Evolutionary conservation across 2,113 vertebrate species (phyloP).

Genomic region (Pyxicephalus adspersus): DNA sequence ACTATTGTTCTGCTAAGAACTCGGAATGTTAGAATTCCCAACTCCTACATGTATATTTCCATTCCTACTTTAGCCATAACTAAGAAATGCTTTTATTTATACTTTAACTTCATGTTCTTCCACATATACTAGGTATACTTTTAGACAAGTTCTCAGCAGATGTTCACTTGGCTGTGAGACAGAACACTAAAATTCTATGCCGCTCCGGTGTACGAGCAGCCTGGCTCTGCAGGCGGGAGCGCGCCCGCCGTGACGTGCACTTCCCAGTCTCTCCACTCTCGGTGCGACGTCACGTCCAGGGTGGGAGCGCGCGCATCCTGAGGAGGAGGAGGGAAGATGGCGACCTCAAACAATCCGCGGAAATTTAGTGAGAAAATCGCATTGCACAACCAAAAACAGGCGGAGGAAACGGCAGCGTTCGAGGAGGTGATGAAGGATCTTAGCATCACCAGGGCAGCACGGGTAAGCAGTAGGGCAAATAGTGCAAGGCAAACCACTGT

Average conservation of each 20-base stretch:
- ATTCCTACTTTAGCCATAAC: too few relatives aligned
- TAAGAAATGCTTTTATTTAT: too few relatives aligned
- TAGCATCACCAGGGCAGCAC: conserved; percentile 90
- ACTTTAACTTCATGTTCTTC: too few relatives aligned
- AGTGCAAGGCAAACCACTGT: not conserved
- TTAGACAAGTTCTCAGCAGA: too few relatives aligned
- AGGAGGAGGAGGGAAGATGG: conserved; percentile 86
- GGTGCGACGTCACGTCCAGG: conserved; percentile 40
- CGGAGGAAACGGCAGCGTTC: conserved; percentile 92
- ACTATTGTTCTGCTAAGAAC: too few relatives aligned
- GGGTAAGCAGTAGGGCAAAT: conserved; percentile 74
- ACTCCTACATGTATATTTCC: too few relatives aligned
- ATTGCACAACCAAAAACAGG: conserved; percentile 94
- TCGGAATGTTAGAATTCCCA: too few relatives aligned
- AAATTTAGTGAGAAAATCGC: conserved; percentile 99
- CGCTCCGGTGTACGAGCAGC: not conserved
- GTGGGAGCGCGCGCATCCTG: conserved; percentile 42
- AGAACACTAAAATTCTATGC: too few relatives aligned
- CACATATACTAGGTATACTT: too few relatives aligned
- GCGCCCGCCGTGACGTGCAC: conserved; percentile 36
- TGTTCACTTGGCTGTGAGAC: too few relatives aligned
- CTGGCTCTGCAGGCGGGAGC: not conserved
- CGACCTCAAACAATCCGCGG: conserved; percentile 96
- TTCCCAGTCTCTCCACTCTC: not conserved
- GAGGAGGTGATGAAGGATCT: conserved; percentile 96